Conservation (phyloP, 2,113 vertebrate species). For the Phylloscopus trochiloides region DNA sequence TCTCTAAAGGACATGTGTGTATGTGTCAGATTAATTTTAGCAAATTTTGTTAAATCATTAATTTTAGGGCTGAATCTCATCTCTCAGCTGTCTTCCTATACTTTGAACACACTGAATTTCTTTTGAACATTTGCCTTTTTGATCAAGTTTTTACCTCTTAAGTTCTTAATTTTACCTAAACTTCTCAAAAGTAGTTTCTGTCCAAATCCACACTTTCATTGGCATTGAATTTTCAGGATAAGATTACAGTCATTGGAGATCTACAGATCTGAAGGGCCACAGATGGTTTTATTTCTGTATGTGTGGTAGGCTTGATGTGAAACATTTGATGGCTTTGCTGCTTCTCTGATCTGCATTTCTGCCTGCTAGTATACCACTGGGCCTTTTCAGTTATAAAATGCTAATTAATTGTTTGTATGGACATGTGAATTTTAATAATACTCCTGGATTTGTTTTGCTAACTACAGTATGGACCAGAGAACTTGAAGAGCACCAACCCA, state of each 20-base stretch:
- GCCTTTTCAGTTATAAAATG: not conserved
- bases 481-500: not conserved
- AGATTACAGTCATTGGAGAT: not conserved
- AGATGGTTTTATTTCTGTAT: not conserved
- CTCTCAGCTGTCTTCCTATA: not conserved
- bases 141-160: not conserved
- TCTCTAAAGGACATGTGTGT: not conserved
- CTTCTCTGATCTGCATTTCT: not conserved
- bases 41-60: not conserved
- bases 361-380: not conserved
- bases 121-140: not conserved
- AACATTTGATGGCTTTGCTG: not conserved
- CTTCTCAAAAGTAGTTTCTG: not conserved
- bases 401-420: not conserved
- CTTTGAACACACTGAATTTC: not conserved
- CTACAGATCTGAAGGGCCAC: not conserved
- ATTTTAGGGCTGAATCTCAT: not conserved
- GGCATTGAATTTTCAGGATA: not conserved
- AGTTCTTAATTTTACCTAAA: not conserved
- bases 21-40: not conserved
- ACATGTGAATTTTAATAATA: not conserved
- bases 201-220: not conserved
- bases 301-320: not conserved
- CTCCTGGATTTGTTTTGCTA: not conserved
- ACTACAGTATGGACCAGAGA: not conserved